Base-by-base conservation (phyloP, 37 sponge, comb jelly and placozoan genomes). In the Theonella swinhoei region DNA sequence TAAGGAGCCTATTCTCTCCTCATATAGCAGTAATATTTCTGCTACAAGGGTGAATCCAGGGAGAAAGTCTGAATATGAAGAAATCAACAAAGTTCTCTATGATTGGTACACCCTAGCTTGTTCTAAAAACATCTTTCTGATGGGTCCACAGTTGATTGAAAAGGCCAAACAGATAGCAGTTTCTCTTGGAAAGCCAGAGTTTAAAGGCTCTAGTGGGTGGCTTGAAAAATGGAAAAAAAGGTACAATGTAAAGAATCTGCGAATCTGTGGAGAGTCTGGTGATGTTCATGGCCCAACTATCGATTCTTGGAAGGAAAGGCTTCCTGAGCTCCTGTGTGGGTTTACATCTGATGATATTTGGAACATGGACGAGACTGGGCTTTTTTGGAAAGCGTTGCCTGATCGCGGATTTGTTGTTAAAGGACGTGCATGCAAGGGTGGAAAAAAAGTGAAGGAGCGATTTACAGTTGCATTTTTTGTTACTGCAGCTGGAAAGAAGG, bases 161-260 rank as follows among this genome's bases (percentile, higher is more conserved):
- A 80, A 90, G 73, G 86, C 87, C 31, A 80, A 75, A 59, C 68
- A 76, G 43, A 90, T 90, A 64, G 91, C 91, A 69, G 78, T 28
- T 4, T n/a, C 40, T 41, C 79, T 90, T 26, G 70, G 78, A 39
- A 59, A 74, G 60, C 36, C 74, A 24, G 83, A 86, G 11, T 86
- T 91, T 54, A 91, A 84, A 60, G 90, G 70, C 39, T 86, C 87
- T 62, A 81, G 60, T 37, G 91, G 91, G 5, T 90, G 87, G 87
- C 61, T 89, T n/a, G 85, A 79, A 19, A 72, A 70, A 42, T 86
- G 93, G 93, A 93, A 89, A 77, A 54, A 28, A 60, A 72, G 74
- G 43, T 64, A 83, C 37, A 89, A 93, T 76, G 29, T 88, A 23
- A 88, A 75, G 68, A 61, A 88, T 70, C 23, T 89, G 36, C 83